Evolutionary conservation across 2,888 invertebrate species (phyloP).

Genomic region (Marasmarcha lunaedactyla): DNA sequence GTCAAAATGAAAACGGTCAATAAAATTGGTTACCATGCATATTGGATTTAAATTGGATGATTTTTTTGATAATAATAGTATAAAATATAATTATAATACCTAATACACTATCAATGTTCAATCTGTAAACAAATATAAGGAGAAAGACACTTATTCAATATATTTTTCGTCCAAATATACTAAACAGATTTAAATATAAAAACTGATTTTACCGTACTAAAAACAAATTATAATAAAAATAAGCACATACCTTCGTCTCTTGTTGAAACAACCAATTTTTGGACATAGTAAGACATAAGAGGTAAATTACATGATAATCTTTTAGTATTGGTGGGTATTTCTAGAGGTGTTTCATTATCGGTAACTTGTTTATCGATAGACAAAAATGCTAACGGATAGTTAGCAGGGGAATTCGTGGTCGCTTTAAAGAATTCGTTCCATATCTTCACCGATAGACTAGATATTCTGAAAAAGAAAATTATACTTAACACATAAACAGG

Average conservation of each 20-base stretch:
- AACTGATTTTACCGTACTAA: too few species aligned
- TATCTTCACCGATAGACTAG: slow-evolving; percentile 36
- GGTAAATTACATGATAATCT: slow-evolving; percentile 41
- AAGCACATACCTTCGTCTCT: slow-evolving; percentile 26
- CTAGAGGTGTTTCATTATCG: slow-evolving; percentile 23
- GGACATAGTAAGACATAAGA: slow-evolving; percentile 41
- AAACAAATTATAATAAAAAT: too few species aligned
- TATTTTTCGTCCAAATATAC: too few species aligned
- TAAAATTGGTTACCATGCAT: neutral
- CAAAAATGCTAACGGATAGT: slow-evolving; percentile 39
- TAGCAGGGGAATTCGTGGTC: slow-evolving; percentile 36
- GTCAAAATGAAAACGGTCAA: slow-evolving; percentile 3
- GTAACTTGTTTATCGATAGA: slow-evolving; percentile 15
- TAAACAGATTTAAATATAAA: too few species aligned
- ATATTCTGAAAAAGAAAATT: slow-evolving; percentile 26
- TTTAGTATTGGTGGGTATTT: slow-evolving; percentile 30
- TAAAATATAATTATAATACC: too few species aligned
- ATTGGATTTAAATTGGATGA: neutral
- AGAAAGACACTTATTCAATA: too few species aligned
- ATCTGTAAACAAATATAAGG: too few species aligned
- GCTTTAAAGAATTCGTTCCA: slow-evolving; percentile 49
- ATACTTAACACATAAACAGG: too few species aligned
- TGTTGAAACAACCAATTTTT: slow-evolving; percentile 34
- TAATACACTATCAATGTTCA: too few species aligned
- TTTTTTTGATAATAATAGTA: too few species aligned